Evolutionary conservation across 1,140 invertebrate genomes (phyloP).

Genomic region (silkworm (Bombyx mori)): DNA sequence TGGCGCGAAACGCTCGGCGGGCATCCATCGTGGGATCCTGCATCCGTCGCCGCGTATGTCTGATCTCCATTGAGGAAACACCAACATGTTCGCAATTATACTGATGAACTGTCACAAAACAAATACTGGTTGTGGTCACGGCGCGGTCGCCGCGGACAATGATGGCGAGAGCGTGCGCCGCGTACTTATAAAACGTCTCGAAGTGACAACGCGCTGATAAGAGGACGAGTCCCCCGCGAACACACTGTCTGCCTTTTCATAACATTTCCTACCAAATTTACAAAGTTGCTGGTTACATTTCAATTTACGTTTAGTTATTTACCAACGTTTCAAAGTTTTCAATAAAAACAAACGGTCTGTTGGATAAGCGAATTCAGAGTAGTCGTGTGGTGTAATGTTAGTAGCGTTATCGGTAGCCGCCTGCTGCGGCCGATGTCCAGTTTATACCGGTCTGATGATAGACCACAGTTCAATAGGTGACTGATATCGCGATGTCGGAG

Average conservation of each 20-base stretch:
- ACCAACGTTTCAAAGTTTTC: too few species aligned
- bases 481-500: slow-evolving; percentile 52
- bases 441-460: slow-evolving; percentile 57
- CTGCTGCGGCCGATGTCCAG: slow-evolving; percentile 55
- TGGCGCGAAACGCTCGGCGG: slow-evolving; percentile 51
- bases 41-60: slow-evolving; percentile 38
- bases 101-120: slow-evolving; percentile 5
- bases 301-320: too few species aligned
- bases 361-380: too few species aligned
- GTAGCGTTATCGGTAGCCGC: slow-evolving; percentile 57
- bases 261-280: too few species aligned
- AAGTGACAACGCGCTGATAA: slow-evolving; percentile 57
- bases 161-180: slow-evolving; percentile 35
- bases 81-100: slow-evolving; percentile 43
- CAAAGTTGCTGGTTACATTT: too few species aligned
- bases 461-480: slow-evolving; percentile 63
- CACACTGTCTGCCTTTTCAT: slow-evolving; percentile 10
- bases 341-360: too few species aligned
- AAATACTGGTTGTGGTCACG: slow-evolving; percentile 36
- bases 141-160: slow-evolving; percentile 44
- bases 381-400: slow-evolving; percentile 8
- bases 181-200: slow-evolving; percentile 65
- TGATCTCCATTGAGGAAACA: slow-evolving; percentile 54
- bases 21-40: slow-evolving; percentile 49
- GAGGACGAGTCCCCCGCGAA: slow-evolving; percentile 58